Conservation (phyloP, 1,140 invertebrate species). For the Caenorhabditis tropicalis region DNA sequence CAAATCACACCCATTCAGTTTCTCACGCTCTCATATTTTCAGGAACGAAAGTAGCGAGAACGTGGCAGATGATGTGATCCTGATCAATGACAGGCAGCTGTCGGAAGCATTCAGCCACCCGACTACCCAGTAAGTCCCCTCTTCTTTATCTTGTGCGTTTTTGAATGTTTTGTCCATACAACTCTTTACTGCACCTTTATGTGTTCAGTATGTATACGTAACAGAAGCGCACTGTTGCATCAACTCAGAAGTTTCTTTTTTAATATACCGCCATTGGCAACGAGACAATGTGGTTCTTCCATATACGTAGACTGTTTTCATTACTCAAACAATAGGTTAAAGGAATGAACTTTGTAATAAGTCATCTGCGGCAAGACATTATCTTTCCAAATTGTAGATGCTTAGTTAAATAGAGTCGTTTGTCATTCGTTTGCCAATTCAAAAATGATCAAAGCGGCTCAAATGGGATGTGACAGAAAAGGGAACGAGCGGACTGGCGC, state of each 20-base stretch:
- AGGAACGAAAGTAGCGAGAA: slow-evolving; percentile 28
- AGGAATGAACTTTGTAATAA: slow-evolving; percentile 7
- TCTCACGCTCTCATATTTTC: neutral
- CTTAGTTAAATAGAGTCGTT: neutral
- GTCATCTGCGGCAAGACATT: neutral
- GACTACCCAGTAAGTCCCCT: slow-evolving; percentile 15
- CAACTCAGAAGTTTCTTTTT: slow-evolving; percentile 28
- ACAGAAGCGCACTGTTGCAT: slow-evolving; percentile 18
- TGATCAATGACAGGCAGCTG: slow-evolving; percentile 35
- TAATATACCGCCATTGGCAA: neutral
- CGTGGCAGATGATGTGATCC: slow-evolving; percentile 29
- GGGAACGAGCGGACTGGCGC: slow-evolving; percentile 10
- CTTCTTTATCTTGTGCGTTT: neutral
- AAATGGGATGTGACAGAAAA: slow-evolving; percentile 33
- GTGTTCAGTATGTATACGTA: slow-evolving; percentile 3
- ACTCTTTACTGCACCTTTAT: neutral
- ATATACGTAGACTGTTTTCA: slow-evolving; percentile 2
- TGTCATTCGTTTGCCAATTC: neutral
- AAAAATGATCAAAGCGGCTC: slow-evolving; percentile 43
- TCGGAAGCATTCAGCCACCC: slow-evolving; percentile 37
- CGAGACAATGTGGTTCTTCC: neutral
- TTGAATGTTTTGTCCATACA: slow-evolving; percentile 13
- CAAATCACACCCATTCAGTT: neutral
- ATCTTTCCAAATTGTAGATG: neutral
- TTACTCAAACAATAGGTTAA: neutral